Conservation (phyloP, 1,140 invertebrate genomes). For the Archegozetes longisetosus region DNA sequence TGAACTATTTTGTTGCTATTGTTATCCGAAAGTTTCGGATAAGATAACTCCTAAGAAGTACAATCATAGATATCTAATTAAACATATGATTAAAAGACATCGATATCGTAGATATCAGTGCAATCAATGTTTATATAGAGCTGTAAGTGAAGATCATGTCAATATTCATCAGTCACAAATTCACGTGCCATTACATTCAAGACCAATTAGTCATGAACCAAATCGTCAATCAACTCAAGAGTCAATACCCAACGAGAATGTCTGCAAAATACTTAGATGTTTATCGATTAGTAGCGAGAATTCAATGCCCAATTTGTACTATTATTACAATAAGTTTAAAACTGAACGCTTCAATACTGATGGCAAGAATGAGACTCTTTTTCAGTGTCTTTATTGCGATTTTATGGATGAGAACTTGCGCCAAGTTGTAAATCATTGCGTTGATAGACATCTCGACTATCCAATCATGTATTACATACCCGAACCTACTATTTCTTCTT, state of each 20-base stretch:
- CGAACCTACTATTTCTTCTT: background rate
- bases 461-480: background rate
- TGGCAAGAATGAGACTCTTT: background rate
- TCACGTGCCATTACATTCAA: background rate
- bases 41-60: background rate
- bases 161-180: background rate
- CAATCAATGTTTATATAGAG: background rate
- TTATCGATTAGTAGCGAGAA: background rate
- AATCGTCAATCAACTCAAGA: too few relatives aligned
- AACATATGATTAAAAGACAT: background rate
- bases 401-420: background rate
- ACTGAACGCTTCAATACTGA: background rate
- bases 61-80: background rate
- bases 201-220: background rate
- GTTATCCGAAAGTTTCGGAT: background rate
- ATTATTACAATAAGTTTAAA: background rate
- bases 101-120: background rate
- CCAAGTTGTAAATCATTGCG: background rate
- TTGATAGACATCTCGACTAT: background rate
- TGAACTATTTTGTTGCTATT: background rate
- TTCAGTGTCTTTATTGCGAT: background rate
- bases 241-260: background rate
- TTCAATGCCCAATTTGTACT: background rate
- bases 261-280: background rate
- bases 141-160: background rate